A percentile compares a stretch with the other conserved stretches of the same genome.
Evolutionary conservation across 2,888 invertebrate genomes (phyloP).

Genomic region (Patella ulyssiponensis): DNA sequence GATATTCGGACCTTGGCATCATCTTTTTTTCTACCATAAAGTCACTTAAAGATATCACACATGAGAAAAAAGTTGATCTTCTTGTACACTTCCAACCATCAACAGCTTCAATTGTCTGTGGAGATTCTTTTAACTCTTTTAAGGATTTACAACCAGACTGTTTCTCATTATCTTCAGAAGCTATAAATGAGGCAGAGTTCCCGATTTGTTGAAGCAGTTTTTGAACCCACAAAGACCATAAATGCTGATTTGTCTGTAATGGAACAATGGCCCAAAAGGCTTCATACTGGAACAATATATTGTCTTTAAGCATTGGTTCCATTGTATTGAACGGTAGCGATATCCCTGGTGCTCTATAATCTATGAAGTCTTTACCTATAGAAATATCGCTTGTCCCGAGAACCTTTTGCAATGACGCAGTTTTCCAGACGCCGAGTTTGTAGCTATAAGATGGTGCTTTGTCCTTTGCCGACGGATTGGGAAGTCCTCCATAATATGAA

Average conservation of each 20-base stretch:
- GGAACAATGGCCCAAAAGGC: not conserved
- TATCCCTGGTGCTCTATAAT: not conserved
- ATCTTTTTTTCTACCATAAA: not conserved
- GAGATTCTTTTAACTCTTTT: not conserved
- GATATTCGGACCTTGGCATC: not conserved
- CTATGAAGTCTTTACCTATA: not conserved
- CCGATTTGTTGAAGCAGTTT: slow-evolving; percentile 4
- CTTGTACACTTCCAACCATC: not conserved
- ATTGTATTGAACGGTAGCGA: not conserved
- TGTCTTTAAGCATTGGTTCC: not conserved
- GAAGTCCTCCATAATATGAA: not conserved
- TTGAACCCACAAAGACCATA: slow-evolving; percentile 11
- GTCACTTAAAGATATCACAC: slow-evolving; percentile 10
- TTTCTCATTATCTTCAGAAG: not conserved
- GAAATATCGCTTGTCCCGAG: not conserved
- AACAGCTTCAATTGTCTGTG: not conserved
- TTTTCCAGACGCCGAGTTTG: not conserved
- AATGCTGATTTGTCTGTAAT: not conserved
- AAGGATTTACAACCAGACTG: not conserved
- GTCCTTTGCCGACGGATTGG: no score
- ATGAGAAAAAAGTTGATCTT: slow-evolving; percentile 5
- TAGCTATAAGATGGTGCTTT: not conserved
- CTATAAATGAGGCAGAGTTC: not conserved
- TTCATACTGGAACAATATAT: slow-evolving; percentile 7
- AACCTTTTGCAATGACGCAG: not conserved